These are phyloP conservation scores for Vicugna pacos DNA, from an alignment of 2,113 vertebrate genomes.

Conservation along the genomic window DNA sequence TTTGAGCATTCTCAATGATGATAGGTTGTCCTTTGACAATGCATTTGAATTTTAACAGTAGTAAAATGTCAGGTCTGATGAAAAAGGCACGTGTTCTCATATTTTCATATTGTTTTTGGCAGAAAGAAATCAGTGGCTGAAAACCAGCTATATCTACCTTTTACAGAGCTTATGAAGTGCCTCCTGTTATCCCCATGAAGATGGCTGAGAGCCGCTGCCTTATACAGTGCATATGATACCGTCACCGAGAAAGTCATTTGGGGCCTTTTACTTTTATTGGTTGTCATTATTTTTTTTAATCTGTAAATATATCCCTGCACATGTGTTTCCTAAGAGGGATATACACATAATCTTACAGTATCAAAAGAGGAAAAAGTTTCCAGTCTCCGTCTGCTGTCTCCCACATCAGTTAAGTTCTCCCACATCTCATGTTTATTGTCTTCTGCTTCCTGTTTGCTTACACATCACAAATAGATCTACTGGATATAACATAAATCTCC, in stretches of 20 bases:
- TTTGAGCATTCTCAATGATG: not conserved
- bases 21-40: slow-evolving; percentile 25
- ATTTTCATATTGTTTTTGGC: not conserved
- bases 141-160: not conserved
- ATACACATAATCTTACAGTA: not conserved
- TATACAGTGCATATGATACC: not conserved
- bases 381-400: not conserved
- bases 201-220: not conserved
- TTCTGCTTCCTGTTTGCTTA: slow-evolving; percentile 51
- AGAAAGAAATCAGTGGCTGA: not conserved
- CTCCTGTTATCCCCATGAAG: not conserved
- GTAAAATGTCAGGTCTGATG: not conserved
- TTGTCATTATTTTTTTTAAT: not conserved
- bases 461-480: slow-evolving; percentile 36
- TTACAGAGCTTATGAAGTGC: not conserved
- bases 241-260: not conserved
- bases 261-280: not conserved
- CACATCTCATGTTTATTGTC: not conserved
- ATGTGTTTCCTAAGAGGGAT: not conserved
- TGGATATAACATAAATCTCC: not conserved
- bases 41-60: slow-evolving; percentile 51
- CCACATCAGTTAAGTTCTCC: not conserved
- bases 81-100: slow-evolving; percentile 29
- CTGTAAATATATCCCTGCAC: slow-evolving; percentile 3
- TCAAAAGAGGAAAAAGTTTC: not conserved